Percentiles rank a stretch among this genome's conserved stretches.
Conservation (phyloP, 2,797 vertebrate species). For the Periparus ater region DNA sequence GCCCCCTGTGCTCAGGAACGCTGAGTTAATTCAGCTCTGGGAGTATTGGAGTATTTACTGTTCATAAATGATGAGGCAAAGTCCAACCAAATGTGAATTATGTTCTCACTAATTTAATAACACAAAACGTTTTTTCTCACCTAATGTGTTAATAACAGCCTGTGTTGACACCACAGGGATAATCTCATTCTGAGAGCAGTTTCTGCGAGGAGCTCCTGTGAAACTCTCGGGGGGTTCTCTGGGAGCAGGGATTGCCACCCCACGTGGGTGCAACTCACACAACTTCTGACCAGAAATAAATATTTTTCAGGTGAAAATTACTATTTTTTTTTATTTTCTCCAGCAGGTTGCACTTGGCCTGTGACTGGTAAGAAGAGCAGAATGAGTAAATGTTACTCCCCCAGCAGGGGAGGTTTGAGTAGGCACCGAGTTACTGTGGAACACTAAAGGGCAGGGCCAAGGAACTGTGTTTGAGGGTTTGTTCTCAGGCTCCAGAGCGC, state of each 20-base stretch:
- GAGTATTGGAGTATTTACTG: slow-evolving; percentile 46
- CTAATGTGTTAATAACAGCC: slow-evolving; percentile 61
- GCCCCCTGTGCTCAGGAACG: neutral
- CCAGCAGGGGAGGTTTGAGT: neutral
- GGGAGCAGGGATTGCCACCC: neutral
- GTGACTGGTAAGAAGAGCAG: neutral
- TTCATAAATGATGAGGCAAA: slow-evolving; percentile 55
- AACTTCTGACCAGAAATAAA: neutral
- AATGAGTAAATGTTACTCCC: neutral
- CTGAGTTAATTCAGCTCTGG: neutral
- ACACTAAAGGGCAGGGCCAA: neutral
- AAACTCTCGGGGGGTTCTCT: neutral
- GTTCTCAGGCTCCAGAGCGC: neutral
- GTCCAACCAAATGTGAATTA: slow-evolving; percentile 46
- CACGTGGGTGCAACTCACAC: neutral
- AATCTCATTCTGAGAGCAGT: neutral
- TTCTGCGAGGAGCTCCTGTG: neutral
- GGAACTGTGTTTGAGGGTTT: fast-evolving
- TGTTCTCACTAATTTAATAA: slow-evolving; percentile 52
- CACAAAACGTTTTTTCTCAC: slow-evolving; percentile 52
- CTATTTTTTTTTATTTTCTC: neutral
- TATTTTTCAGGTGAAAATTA: neutral
- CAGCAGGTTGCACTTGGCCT: neutral
- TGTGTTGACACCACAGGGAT: slow-evolving; percentile 44
- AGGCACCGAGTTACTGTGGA: neutral